Evolutionary conservation across 1,140 invertebrate species (phyloP), one percentile per base, ranked within the genome.

Genomic region (Eurosta solidaginis): DNA sequence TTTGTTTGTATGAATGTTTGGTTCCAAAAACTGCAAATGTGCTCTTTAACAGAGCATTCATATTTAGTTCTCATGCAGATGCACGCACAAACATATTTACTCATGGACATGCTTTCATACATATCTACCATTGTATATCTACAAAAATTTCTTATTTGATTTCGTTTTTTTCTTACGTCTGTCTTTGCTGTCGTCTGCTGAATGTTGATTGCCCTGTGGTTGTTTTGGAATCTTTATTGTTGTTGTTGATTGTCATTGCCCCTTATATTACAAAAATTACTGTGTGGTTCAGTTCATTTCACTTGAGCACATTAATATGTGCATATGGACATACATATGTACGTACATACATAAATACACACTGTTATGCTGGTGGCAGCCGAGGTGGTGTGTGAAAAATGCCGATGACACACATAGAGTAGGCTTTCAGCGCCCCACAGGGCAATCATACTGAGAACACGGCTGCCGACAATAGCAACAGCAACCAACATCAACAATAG

Each of bases 391-490:
- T 68, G 59, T 68, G 59, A 68, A 68, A 68, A 68, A 68, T 68
- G 59, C 59, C 59, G 59, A 68, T 68, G 59, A 68, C 59, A 68
- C 59, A 68, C 59, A 68, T 40, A 68, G 59, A 68, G 59, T 68
- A 20, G n/a, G 40, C n/a, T 68, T 29, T 20, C 59, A 33, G 59
- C 59, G 59, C 59, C 54, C 59, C n/a, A n/a, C 33, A 68, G 36
- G 36, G 59, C 33, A 68, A 33, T 33, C 36, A 33, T 17, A 33
- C 12, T 7, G n/a, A 40, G 59, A 68, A 68, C 59, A 68, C 36
- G n/a, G 59, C 9, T 33, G 59, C 9, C 59, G 14, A 63, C 29
- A 68, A 68, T 68, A 42, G 59, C 59, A 68, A 68, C 33, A 68
- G n/a, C 59, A 10, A 68, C 36, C 25, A 63, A 12, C 36, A 68